A percentile compares a stretch with the other conserved stretches of the same genome.
phyloP scores from a whole-genome alignment of 30 jellyfish, hydroid and myxozoan genomes.

The Aurelia coerulea region DNA sequence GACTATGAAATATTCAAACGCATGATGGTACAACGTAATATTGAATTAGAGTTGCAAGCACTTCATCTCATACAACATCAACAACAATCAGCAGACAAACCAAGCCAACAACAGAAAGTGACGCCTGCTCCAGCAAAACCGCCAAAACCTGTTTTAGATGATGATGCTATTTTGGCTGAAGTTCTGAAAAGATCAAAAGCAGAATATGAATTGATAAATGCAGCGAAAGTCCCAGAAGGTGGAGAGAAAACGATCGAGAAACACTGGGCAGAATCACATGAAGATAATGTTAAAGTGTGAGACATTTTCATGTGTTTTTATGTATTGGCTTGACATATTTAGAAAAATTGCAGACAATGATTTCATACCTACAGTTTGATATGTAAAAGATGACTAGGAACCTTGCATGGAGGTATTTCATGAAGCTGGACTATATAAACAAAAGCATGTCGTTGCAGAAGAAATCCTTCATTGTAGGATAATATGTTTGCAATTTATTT shows the following conservation, averaged over 20 bases:
- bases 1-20: conserved; percentile 90
- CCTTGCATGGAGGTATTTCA: no score
- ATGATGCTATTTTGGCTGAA: conserved; percentile 77
- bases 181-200: conserved; percentile 77
- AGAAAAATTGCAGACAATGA: neutral
- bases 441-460: no score
- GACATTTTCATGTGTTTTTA: neutral
- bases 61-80: conserved; percentile 81
- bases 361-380: neutral
- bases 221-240: conserved; percentile 32
- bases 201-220: conserved; percentile 70
- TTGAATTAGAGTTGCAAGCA: conserved; percentile 96
- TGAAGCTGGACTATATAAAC: no score
- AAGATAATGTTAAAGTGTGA: conserved; percentile 51
- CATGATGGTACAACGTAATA: conserved; percentile 95
- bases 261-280: conserved; percentile 55
- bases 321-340: neutral
- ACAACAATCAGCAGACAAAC: conserved; percentile 50
- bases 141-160: conserved; percentile 47
- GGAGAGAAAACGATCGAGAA: conserved; percentile 46
- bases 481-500: no score
- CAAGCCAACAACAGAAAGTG: neutral
- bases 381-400: no score
- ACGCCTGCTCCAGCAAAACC: conserved; percentile 5
- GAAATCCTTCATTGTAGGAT: no score